Evolutionary conservation across 2,797 vertebrate genomes (phyloP).

Genomic region (Eurystomus glaucurus): DNA sequence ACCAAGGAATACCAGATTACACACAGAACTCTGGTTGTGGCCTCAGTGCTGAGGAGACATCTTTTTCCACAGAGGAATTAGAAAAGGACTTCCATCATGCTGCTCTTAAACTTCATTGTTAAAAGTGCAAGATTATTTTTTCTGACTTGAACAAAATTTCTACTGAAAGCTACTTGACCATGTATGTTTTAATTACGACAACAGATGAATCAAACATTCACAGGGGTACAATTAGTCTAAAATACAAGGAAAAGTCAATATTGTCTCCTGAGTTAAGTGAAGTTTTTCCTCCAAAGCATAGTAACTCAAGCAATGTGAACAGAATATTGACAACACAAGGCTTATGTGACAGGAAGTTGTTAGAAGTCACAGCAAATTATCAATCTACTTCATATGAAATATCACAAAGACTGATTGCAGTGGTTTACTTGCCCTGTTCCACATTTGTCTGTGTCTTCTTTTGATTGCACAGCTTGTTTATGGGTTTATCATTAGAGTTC

Average conservation of each 20-base stretch:
- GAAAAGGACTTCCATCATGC: not conserved
- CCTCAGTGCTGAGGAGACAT: not conserved
- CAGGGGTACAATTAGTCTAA: slow-evolving; percentile 19
- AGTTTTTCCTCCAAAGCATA: not conserved
- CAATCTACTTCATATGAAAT: not conserved
- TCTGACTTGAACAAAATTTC: not conserved
- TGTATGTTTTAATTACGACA: slow-evolving; percentile 25
- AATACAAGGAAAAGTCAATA: slow-evolving; percentile 13
- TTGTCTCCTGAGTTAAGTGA: not conserved
- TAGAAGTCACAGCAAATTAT: slow-evolving; percentile 30
- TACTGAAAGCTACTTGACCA: not conserved
- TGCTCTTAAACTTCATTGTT: not conserved
- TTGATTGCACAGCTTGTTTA: slow-evolving; percentile 19
- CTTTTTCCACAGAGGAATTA: not conserved
- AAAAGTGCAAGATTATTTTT: not conserved
- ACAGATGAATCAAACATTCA: slow-evolving; percentile 45
- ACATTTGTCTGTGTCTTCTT: not conserved
- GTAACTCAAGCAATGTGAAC: slow-evolving; percentile 2
- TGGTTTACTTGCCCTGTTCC: not conserved
- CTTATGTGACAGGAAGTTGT: not conserved
- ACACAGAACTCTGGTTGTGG: not conserved
- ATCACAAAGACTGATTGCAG: not conserved
- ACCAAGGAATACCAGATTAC: not conserved
- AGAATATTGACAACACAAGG: not conserved
- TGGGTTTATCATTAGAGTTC: slow-evolving; percentile 1